Evolutionary conservation across 1,140 invertebrate genomes (phyloP).

Genomic region (Trichomalopsis sarcophagae): DNA sequence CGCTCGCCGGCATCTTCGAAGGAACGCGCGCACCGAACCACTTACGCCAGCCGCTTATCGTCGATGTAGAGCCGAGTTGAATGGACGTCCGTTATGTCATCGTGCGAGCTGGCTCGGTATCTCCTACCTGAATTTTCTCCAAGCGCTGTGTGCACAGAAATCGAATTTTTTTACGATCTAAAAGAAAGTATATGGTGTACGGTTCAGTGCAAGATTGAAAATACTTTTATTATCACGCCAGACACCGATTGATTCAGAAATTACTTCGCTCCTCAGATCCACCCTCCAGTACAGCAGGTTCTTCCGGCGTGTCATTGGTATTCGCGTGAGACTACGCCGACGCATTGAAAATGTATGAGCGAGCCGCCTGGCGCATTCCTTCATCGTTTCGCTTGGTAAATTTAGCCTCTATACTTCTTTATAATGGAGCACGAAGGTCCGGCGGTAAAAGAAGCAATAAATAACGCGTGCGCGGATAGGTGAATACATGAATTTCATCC

Average conservation of each 20-base stretch:
- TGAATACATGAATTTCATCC: slow-evolving; percentile 54
- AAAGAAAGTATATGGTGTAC: too few relatives aligned
- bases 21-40: slow-evolving; percentile 13
- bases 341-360: slow-evolving; percentile 31
- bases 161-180: too few relatives aligned
- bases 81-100: slow-evolving; percentile 38
- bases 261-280: neutral
- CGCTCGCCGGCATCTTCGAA: neutral
- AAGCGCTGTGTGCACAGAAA: too few relatives aligned
- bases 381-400: slow-evolving; percentile 38
- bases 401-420: slow-evolving; percentile 26
- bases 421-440: slow-evolving; percentile 42
- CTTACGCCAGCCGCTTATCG: neutral
- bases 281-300: neutral
- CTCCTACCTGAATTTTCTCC: neutral
- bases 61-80: slow-evolving; percentile 31
- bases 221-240: neutral
- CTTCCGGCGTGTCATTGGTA: slow-evolving; percentile 23
- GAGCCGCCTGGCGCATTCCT: neutral
- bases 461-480: slow-evolving; percentile 38
- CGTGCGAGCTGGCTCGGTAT: neutral
- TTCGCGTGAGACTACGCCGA: neutral
- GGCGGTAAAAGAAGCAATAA: slow-evolving; percentile 47
- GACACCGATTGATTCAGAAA: neutral
- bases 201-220: too few relatives aligned